phyloP scores from a whole-genome alignment of 2,113 vertebrate species.

The Sminthopsis crassicaudata region DNA sequence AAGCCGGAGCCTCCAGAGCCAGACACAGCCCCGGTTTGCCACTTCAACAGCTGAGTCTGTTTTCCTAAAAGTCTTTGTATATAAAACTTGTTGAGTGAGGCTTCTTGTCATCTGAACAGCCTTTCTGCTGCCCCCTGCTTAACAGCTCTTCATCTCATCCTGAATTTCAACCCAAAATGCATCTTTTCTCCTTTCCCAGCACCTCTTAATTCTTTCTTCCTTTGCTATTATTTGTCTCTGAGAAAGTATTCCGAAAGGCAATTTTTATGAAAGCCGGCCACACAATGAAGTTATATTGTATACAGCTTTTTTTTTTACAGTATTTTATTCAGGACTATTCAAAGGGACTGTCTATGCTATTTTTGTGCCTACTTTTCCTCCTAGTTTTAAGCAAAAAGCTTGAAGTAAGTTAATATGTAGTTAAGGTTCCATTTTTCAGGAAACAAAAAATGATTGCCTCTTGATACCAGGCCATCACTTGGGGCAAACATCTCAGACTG shows the following conservation, averaged over 20 bases:
- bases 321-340: not conserved
- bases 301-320: not conserved
- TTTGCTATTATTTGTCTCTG: not conserved
- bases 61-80: not conserved
- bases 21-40: not conserved
- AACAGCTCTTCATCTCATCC: not conserved
- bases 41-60: not conserved
- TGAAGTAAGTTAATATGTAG: not conserved
- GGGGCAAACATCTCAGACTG: not conserved
- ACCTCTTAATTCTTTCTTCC: conserved; percentile 2
- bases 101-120: not conserved
- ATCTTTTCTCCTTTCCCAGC: not conserved
- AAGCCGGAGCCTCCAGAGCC: not conserved
- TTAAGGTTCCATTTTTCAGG: not conserved
- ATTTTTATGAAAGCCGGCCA: not conserved
- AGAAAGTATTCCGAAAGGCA: not conserved
- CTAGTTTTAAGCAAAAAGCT: not conserved
- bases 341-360: not conserved
- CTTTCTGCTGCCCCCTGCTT: not conserved
- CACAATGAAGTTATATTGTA: not conserved
- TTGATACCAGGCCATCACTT: not conserved
- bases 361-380: not conserved
- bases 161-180: not conserved
- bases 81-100: not conserved
- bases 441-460: not conserved